A percentile compares a stretch with the other conserved stretches of the same genome.
Evolutionary conservation across 2,888 invertebrate species (phyloP).

Genomic region (Drosophila villosipedis): DNA sequence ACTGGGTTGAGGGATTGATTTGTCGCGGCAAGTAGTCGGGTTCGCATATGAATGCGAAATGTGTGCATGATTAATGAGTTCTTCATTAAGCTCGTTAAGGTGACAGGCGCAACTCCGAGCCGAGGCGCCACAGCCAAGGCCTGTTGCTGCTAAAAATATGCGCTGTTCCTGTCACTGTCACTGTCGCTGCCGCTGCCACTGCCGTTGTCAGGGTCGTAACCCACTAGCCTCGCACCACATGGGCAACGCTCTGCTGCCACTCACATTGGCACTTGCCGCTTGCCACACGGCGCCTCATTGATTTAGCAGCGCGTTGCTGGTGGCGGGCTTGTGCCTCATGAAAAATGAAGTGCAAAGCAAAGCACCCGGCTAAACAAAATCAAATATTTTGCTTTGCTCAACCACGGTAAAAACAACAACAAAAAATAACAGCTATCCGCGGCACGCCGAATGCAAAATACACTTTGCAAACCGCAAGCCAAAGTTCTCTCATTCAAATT

Average conservation of each 20-base stretch:
- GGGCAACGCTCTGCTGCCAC: constrained; percentile 70
- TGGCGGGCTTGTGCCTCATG: constrained; percentile 58
- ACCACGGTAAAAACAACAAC: constrained; percentile 24
- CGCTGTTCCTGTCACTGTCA: constrained; percentile 35
- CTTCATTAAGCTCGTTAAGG: constrained; percentile 80
- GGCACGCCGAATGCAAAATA: not conserved
- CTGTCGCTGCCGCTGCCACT: constrained; percentile 14
- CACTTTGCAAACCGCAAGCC: not conserved
- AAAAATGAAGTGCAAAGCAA: constrained; percentile 76
- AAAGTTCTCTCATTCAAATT: not conserved
- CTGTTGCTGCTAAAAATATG: constrained; percentile 60
- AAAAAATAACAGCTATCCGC: not conserved
- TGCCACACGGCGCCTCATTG: constrained; percentile 48
- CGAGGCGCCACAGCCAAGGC: constrained; percentile 26
- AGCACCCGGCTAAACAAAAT: constrained; percentile 69
- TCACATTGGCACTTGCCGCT: constrained; percentile 66
- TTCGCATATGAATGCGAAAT: constrained; percentile 72
- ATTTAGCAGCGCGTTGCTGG: constrained; percentile 52
- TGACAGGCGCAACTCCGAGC: constrained; percentile 55
- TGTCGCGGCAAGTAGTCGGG: constrained; percentile 65
- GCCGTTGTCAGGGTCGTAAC: constrained; percentile 44
- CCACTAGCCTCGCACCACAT: constrained; percentile 54
- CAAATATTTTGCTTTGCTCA: constrained; percentile 73
- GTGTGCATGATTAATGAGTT: constrained; percentile 79
- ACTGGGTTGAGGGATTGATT: constrained; percentile 53